Percentiles rank a stretch among this genome's conserved stretches.
Evolutionary conservation across 2,888 invertebrate genomes (phyloP).

Genomic region (Clepsis dumicolana): DNA sequence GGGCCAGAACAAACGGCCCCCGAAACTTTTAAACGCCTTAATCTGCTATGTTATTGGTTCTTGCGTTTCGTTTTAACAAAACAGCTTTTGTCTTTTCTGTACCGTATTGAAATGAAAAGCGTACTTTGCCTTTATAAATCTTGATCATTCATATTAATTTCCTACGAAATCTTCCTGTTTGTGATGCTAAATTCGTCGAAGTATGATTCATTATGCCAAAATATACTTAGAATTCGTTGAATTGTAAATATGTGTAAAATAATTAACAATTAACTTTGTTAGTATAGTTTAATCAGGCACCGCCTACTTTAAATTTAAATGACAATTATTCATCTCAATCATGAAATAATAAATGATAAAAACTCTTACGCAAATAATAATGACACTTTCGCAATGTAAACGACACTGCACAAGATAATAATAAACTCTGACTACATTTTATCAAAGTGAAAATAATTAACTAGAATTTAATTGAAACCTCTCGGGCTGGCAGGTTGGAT

Average conservation of each 20-base stretch:
- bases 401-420: not conserved
- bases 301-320: no score
- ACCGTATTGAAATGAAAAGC: no score
- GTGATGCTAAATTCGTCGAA: no score
- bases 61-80: conserved; percentile 5
- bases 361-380: not conserved
- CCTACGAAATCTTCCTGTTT: no score
- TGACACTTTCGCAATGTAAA: not conserved
- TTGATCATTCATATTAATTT: no score
- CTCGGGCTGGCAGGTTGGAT: not conserved
- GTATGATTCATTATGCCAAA: no score
- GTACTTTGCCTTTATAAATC: no score
- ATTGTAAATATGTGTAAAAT: no score
- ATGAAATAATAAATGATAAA: not conserved
- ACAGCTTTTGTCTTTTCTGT: not conserved
- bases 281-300: no score
- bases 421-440: conserved; percentile 2
- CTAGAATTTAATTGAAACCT: conserved; percentile 5
- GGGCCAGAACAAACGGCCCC: conserved; percentile 4
- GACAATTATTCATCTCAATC: no score
- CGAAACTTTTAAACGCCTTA: conserved; percentile 13
- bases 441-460: conserved; percentile 19
- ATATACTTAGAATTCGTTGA: no score
- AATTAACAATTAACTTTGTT: no score
- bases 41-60: conserved; percentile 3